Base-by-base conservation (phyloP, 2,797 vertebrate genomes). In the Chaenodraco wilsoni region DNA sequence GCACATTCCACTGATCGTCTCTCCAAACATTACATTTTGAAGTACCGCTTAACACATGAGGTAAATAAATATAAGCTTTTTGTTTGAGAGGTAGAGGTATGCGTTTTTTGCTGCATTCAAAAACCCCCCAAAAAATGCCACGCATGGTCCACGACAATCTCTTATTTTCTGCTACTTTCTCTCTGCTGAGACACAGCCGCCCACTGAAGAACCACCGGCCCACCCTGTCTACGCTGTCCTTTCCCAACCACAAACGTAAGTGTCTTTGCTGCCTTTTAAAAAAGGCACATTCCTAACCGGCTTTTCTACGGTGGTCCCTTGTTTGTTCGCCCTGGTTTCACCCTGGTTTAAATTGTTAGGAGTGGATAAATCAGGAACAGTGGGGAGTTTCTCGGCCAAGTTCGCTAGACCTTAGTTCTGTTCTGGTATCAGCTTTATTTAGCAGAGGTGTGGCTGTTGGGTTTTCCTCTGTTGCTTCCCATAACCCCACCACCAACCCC, bases 361-460 rank as follows among this genome's bases (percentile, higher is more conserved):
- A 23, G 4, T 5, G 50, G 82, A 81, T 81, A 86, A 86, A 79
- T 82, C 41, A 45, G 68, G 80, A 84, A 83, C 58, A 74, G 83
- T 52, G 66, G 86, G 78, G 82, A 85, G 82, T 92, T 91, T 91
- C 57, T 85, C 50, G 45, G 52, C 83, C 84, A 79, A 69, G 70
- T 85, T 41, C 74, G 77, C 74, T 17, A n/a, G 65, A 54, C 51
- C 59, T 70, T 33, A 56, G 56, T 75, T 81, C 76, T 86, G 84
- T 82, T 91, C 84, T 87, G 79, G 85, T 88, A 81, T 85, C 78
- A 65, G 79, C 83, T 91, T 85, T 87, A 88, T 92, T 90, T 90
- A 92, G 88, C 82, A 51, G 85, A 91, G 86, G 87, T 93, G 90
- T 90, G 88, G 89, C 73, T 82, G 74, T 70, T 72, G 77, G 82